Conservation (phyloP, 2,888 invertebrate species). For the Apodemia duryi region DNA sequence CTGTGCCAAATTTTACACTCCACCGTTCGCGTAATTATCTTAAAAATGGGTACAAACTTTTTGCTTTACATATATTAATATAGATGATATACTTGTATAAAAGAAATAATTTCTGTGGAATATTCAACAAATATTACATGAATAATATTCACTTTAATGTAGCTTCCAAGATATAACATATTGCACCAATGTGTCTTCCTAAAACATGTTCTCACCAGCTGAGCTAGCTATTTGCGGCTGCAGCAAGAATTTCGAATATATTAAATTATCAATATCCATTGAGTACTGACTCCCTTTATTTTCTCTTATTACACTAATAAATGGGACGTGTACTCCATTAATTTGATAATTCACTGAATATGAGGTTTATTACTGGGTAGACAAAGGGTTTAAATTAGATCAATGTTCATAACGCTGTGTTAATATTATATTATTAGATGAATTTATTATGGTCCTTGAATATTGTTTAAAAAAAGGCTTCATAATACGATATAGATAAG, state of each 20-base stretch:
- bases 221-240: slow-evolving; percentile 33
- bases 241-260: slow-evolving; percentile 9
- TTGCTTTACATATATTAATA: too few species aligned
- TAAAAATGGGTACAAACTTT: too few species aligned
- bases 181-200: slow-evolving; percentile 34
- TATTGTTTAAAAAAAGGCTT: background rate
- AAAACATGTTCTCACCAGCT: slow-evolving; percentile 32
- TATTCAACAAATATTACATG: slow-evolving; percentile 9
- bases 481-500: too few species aligned
- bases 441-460: background rate
- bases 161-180: slow-evolving; percentile 28
- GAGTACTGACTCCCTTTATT: slow-evolving; percentile 2
- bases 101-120: background rate
- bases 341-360: slow-evolving; percentile 10
- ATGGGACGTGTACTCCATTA: background rate
- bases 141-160: slow-evolving; percentile 2
- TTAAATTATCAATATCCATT: slow-evolving; percentile 28
- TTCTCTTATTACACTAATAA: background rate
- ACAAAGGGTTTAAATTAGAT: slow-evolving; percentile 6
- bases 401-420: slow-evolving; percentile 1
- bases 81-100: background rate
- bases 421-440: background rate
- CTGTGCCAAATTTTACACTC: too few species aligned
- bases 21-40: too few species aligned
- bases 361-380: background rate